Conservation (phyloP, 23 tunicate species). For the Trididemnum miniatum region DNA sequence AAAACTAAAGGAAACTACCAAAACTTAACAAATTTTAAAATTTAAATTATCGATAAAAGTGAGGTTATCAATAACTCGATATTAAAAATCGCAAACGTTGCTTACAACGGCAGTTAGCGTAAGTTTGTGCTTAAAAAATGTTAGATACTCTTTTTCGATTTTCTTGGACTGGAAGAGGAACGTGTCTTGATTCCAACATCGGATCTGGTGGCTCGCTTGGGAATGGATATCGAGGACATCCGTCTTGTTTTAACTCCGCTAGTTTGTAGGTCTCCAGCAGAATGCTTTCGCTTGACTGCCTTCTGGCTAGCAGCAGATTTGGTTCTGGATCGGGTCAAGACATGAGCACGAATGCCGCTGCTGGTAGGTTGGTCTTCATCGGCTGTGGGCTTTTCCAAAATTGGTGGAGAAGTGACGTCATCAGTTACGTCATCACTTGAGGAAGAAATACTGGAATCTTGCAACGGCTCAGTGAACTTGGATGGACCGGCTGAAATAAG, state of each 20-base stretch:
- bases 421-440: conserved; percentile 63
- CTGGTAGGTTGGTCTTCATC: conserved; percentile 14
- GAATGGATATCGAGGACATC: neutral
- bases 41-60: too few relatives aligned
- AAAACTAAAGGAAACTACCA: too few relatives aligned
- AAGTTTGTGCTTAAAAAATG: too few relatives aligned
- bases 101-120: neutral
- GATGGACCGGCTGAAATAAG: conserved; percentile 1
- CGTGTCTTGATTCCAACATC: conserved; percentile 20
- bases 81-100: too few relatives aligned
- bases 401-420: conserved; percentile 21
- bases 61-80: too few relatives aligned
- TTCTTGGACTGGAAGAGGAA: neutral
- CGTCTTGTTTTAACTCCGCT: conserved; percentile 16
- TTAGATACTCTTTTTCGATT: conserved; percentile 18
- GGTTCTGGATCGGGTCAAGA: conserved; percentile 13
- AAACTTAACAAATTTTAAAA: too few relatives aligned
- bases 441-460: conserved; percentile 84
- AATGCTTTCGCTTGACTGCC: neutral
- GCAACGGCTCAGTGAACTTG: conserved; percentile 58
- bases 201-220: neutral
- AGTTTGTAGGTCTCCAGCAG: neutral
- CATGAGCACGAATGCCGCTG: neutral
- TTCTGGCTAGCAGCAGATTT: neutral
- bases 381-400: neutral